phyloP scores from a whole-genome alignment of 2,888 invertebrate genomes.

The Drosophila melanosoma region DNA sequence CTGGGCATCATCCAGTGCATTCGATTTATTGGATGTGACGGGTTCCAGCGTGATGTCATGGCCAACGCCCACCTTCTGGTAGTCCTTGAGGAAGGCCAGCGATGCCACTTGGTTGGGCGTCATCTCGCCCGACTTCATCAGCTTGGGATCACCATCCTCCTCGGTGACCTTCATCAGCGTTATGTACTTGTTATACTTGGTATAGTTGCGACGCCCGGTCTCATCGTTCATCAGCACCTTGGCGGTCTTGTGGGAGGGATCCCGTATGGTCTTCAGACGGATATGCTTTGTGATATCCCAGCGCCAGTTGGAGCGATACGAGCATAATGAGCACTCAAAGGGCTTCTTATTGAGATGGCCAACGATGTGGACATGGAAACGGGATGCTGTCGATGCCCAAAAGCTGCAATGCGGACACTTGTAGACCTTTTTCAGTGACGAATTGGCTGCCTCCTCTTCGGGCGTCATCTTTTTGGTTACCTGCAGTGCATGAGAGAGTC shows the following conservation, averaged over 20 bases:
- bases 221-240: constrained; percentile 96
- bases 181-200: constrained; percentile 96
- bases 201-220: constrained; percentile 95
- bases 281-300: constrained; percentile 99
- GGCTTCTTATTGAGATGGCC: constrained; percentile 97
- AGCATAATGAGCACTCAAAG: constrained; percentile 97
- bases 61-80: constrained; percentile 80
- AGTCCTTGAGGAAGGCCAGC: constrained; percentile 86
- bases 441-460: constrained; percentile 88
- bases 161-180: constrained; percentile 88
- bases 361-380: constrained; percentile 97
- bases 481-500: constrained; percentile 85
- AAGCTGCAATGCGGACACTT: constrained; percentile 97
- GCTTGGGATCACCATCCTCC: constrained; percentile 85
- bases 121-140: constrained; percentile 85
- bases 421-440: constrained; percentile 92
- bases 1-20: constrained; percentile 64
- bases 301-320: constrained; percentile 97
- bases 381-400: constrained; percentile 96
- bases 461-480: constrained; percentile 88
- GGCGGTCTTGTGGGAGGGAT: constrained; percentile 92
- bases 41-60: constrained; percentile 82
- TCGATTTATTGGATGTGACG: constrained; percentile 57
- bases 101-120: constrained; percentile 86
- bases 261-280: constrained; percentile 93